Evolutionary conservation across 2,797 vertebrate species (phyloP), one percentile per base, ranked within the genome.

Genomic region (Esox lucius): DNA sequence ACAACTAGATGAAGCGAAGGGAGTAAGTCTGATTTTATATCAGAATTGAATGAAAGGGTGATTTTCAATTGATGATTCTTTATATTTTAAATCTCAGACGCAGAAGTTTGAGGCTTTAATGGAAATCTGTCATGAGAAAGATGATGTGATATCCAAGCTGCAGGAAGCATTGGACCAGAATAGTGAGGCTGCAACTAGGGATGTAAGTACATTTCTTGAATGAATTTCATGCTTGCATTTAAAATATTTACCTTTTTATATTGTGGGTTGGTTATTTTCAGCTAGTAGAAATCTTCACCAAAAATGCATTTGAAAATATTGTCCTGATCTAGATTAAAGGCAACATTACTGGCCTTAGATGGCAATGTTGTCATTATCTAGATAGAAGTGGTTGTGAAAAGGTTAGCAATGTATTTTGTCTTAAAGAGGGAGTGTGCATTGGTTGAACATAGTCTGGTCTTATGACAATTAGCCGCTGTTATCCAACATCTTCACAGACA

Each of bases 91-190:
- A 86, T 76, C 69, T 31, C 91, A 95, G 80, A 90, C 88, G 49
- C 72, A 85, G 74, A 90, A 88, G 80, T 83, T 94, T 48, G 88
- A 94, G 19, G 90, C 94, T 26, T 87, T 96, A 73, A 89, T 88
- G 81, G 80, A 88, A 26, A 87, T 91, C 22, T 90, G 93, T 84
- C 81, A 87, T 69, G 87, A 95, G 87, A 97, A 95, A 83, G 94
- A 96, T 51, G 76, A 86, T 26, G 76, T 78, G 83, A 88, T 95
- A 68, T 69, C 9, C 3, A 91, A 75, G 68, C 88, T 96, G 5
- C 89, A 95, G 86, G 79, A 76, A 0, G 80, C 93, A 26, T 77
- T 95, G 72, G 87, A 89, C 42, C n/a, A 2, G 76, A 87, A 88
- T 65, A 86, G 92, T 83, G 88, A 93, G 72, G 84, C 80, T 0